A percentile compares a stretch with the other conserved stretches of the same genome.
phyloP scores from a whole-genome alignment of 2,797 vertebrate species.

The Gouania willdenowi region DNA sequence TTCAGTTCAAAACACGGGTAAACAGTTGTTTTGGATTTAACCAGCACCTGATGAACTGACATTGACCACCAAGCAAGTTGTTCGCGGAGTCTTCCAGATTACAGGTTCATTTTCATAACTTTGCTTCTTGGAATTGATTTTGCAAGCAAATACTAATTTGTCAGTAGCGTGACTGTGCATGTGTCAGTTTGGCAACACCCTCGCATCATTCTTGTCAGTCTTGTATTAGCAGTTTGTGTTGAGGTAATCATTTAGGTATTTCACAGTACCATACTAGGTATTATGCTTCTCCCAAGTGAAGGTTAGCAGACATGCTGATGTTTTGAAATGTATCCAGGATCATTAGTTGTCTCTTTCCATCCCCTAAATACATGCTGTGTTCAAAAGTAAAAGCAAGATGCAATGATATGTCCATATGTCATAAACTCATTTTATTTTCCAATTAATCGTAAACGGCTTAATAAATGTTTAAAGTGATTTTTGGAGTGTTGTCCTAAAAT shows the following conservation, averaged over 20 bases:
- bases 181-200: slow-evolving; percentile 12
- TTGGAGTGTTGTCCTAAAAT: no score
- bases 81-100: background rate
- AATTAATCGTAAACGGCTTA: no score
- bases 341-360: no score
- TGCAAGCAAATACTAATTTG: slow-evolving; percentile 10
- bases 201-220: slow-evolving; percentile 1
- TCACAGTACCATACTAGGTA: slow-evolving; percentile 60
- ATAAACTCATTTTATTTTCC: background rate
- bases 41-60: no score
- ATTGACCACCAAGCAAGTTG: no score
- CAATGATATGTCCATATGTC: background rate
- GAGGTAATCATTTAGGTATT: slow-evolving; percentile 68
- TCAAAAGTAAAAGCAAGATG: background rate
- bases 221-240: slow-evolving; percentile 17
- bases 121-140: slow-evolving; percentile 26
- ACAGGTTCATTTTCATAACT: background rate
- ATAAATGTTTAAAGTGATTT: no score
- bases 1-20: no score
- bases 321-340: no score
- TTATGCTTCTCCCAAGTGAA: slow-evolving; percentile 16
- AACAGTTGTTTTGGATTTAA: no score
- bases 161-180: slow-evolving; percentile 2
- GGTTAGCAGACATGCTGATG: slow-evolving; percentile 3
- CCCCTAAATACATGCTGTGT: slow-evolving; percentile 1